phyloP scores from a whole-genome alignment of 2,113 vertebrate genomes.

The Eleginops maclovinus region DNA sequence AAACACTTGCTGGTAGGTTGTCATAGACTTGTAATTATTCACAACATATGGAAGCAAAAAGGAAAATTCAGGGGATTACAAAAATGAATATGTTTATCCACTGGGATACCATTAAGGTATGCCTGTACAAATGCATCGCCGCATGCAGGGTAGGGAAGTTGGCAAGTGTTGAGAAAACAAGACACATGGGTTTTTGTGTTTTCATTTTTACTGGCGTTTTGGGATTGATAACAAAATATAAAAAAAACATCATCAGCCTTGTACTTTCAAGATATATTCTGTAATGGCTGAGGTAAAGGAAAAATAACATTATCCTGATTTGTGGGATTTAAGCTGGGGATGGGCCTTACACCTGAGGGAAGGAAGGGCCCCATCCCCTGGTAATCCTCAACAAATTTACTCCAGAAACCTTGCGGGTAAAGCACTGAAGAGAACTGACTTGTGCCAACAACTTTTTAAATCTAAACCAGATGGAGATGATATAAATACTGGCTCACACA shows the following conservation, averaged over 20 bases:
- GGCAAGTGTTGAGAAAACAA: background rate
- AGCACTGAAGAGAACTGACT: background rate
- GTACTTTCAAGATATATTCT: background rate
- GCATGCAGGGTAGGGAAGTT: background rate
- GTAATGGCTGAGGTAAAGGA: background rate
- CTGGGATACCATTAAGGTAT: too few relatives aligned
- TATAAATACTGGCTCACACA: slow-evolving; percentile 47
- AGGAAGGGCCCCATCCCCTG: slow-evolving; percentile 6
- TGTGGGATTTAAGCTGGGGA: background rate
- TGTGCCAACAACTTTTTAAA: slow-evolving; percentile 49
- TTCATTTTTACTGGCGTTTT: background rate
- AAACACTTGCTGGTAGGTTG: too few relatives aligned
- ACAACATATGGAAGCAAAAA: too few relatives aligned
- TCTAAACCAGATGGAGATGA: slow-evolving; percentile 68
- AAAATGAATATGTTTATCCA: too few relatives aligned
- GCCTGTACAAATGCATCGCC: background rate
- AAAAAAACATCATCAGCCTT: background rate
- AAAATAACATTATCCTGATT: slow-evolving; percentile 8
- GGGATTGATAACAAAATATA: slow-evolving; percentile 1
- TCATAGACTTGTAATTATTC: too few relatives aligned
- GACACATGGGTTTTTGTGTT: background rate
- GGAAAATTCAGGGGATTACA: too few relatives aligned
- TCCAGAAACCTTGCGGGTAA: slow-evolving; percentile 15
- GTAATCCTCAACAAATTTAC: slow-evolving; percentile 53
- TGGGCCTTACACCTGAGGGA: background rate